These are phyloP conservation scores for Falco naumanni DNA, from an alignment of 2,797 vertebrate species.

Conservation along the genomic window DNA sequence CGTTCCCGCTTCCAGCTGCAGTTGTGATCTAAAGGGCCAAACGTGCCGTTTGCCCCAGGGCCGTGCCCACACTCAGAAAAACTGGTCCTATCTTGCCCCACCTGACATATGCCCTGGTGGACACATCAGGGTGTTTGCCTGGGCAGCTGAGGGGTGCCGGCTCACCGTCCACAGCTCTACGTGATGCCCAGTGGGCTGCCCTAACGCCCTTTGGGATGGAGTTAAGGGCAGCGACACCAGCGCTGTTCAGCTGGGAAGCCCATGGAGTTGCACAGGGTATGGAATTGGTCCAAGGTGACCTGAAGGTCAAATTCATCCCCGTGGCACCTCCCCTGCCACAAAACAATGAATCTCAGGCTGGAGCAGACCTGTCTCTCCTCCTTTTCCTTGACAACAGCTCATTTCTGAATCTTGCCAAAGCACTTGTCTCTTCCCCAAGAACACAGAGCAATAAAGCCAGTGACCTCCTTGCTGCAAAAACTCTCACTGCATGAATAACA, in stretches of 20 bases:
- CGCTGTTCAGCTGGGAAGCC: neutral
- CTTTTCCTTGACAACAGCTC: neutral
- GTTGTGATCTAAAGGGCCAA: neutral
- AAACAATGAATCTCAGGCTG: neutral
- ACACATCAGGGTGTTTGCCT: accelerated
- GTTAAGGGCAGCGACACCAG: neutral
- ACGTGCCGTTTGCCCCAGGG: neutral
- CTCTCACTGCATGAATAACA: neutral
- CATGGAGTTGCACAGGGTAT: neutral
- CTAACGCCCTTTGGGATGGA: accelerated
- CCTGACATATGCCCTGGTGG: neutral
- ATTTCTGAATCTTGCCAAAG: neutral
- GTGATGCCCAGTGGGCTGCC: accelerated
- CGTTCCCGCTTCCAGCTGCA: neutral
- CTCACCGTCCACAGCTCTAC: neutral
- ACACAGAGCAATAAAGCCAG: neutral
- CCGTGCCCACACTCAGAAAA: neutral
- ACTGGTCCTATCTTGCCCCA: no score
- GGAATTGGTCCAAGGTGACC: neutral
- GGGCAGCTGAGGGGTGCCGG: neutral
- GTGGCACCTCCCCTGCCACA: neutral
- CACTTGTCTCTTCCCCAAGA: neutral
- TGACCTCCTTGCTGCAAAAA: neutral
- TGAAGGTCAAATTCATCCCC: neutral
- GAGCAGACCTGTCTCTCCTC: neutral